A percentile compares a stretch with the other conserved stretches of the same genome.
Evolutionary conservation across 1,140 invertebrate species (phyloP).

Genomic region (Drosophila mojavensis): DNA sequence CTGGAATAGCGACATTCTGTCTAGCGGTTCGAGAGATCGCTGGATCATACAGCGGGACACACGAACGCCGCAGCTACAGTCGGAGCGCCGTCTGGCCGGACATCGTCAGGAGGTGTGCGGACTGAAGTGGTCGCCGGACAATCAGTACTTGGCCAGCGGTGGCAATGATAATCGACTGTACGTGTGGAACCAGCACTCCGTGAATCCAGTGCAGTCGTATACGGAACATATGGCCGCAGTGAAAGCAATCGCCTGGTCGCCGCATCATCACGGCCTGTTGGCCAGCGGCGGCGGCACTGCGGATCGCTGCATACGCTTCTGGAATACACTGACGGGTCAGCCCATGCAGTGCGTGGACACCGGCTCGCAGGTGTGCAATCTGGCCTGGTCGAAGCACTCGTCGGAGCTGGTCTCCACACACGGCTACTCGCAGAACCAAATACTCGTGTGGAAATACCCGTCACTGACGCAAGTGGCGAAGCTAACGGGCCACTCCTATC

Average conservation of each 20-base stretch:
- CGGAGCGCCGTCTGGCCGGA: slow-evolving; percentile 92
- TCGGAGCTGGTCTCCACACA: slow-evolving; percentile 99
- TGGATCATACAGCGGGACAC: slow-evolving; percentile 98
- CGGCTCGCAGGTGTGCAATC: slow-evolving; percentile 98
- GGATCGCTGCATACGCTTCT: slow-evolving; percentile 98
- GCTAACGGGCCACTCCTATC: slow-evolving; percentile 98
- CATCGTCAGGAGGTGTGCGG: slow-evolving; percentile 99
- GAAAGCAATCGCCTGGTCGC: slow-evolving; percentile 99
- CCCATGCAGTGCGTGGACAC: slow-evolving; percentile 99
- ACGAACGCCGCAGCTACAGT: slow-evolving; percentile 91
- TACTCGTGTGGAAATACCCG: slow-evolving; percentile 99
- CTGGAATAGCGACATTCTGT: slow-evolving; percentile 99
- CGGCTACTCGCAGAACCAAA: slow-evolving; percentile 99
- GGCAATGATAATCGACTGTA: slow-evolving; percentile 99
- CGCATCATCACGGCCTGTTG: slow-evolving; percentile 98
- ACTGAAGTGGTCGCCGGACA: slow-evolving; percentile 99
- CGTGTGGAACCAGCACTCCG: slow-evolving; percentile 97
- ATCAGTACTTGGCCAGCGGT: slow-evolving; percentile 98
- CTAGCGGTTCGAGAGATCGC: slow-evolving; percentile 97
- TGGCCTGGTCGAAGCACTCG: slow-evolving; percentile 99
- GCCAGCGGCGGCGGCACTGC: slow-evolving; percentile 99
- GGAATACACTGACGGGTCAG: slow-evolving; percentile 99
- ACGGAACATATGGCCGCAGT: slow-evolving; percentile 99
- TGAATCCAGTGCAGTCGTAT: slow-evolving; percentile 97
- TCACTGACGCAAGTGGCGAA: slow-evolving; percentile 97